phyloP scores from a whole-genome alignment of 2,113 vertebrate genomes.

The Chiloscyllium plagiosum region DNA sequence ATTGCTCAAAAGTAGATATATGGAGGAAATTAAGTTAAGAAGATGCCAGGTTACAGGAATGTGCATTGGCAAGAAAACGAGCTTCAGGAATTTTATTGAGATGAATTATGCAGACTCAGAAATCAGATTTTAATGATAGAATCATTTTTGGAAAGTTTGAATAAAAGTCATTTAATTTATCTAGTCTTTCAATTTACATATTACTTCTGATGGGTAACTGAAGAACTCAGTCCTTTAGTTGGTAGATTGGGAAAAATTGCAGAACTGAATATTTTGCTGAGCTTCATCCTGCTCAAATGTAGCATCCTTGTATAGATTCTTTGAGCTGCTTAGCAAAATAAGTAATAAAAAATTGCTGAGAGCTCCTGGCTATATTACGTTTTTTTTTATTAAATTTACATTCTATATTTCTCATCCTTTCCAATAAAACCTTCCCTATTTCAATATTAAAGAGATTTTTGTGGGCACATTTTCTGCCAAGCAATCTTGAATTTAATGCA shows the following conservation, averaged over 20 bases:
- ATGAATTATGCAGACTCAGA: background rate
- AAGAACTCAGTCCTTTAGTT: background rate
- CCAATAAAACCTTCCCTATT: slow-evolving; percentile 16
- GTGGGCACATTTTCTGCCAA: background rate
- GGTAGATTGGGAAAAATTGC: slow-evolving; percentile 2
- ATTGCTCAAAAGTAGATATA: background rate
- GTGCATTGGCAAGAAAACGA: background rate
- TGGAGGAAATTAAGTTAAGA: background rate
- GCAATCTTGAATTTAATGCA: background rate
- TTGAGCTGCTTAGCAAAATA: background rate
- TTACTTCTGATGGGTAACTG: background rate
- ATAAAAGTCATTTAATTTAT: background rate
- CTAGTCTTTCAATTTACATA: background rate
- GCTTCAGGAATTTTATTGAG: background rate
- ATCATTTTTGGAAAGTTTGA: background rate
- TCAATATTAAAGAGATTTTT: slow-evolving; percentile 9
- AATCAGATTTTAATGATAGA: background rate
- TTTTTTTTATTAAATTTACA: slow-evolving; percentile 20
- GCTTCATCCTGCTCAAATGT: background rate
- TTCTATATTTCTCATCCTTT: background rate
- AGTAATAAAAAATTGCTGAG: slow-evolving; percentile 9
- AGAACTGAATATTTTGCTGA: background rate
- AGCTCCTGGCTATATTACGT: slow-evolving; percentile 2
- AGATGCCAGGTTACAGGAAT: background rate
- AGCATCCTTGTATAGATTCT: background rate